Conservation (phyloP, 2,113 vertebrate species). For the Fukomys damarensis region DNA sequence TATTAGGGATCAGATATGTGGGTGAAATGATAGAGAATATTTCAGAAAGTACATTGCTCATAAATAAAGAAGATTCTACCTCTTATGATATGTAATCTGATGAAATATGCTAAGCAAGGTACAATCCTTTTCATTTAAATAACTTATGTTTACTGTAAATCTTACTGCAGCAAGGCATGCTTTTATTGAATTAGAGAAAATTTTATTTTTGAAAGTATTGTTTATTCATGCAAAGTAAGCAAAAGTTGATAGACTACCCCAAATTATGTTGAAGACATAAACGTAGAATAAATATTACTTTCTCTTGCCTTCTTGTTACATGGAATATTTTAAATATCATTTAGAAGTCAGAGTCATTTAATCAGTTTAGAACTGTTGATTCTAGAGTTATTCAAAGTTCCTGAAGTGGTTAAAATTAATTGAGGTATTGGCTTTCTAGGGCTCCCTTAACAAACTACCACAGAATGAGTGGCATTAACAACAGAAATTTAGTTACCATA, state of each 20-base stretch:
- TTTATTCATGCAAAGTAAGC: constrained; percentile 45
- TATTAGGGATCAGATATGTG: constrained; percentile 44
- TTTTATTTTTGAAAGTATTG: constrained; percentile 69
- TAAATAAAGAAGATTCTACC: constrained; percentile 57
- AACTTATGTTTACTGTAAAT: constrained; percentile 80
- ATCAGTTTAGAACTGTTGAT: neutral
- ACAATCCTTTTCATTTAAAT: constrained; percentile 73
- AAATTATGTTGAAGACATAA: neutral
- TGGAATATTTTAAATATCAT: neutral
- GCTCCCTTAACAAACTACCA: neutral
- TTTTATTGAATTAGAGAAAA: constrained; percentile 57
- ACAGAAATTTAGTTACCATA: neutral
- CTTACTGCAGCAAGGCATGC: constrained; percentile 65
- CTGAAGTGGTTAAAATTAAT: neutral
- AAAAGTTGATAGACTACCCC: neutral
- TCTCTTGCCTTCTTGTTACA: neutral
- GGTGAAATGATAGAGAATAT: constrained; percentile 43
- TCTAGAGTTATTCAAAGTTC: neutral
- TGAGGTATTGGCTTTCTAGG: neutral
- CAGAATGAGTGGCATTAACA: neutral
- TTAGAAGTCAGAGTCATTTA: neutral
- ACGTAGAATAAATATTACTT: neutral
- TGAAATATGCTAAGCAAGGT: constrained; percentile 72
- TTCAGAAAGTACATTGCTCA: neutral
- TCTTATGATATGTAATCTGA: constrained; percentile 58